Evolutionary conservation across 2,797 vertebrate species (phyloP).

Genomic region (Tragopan temminckii): DNA sequence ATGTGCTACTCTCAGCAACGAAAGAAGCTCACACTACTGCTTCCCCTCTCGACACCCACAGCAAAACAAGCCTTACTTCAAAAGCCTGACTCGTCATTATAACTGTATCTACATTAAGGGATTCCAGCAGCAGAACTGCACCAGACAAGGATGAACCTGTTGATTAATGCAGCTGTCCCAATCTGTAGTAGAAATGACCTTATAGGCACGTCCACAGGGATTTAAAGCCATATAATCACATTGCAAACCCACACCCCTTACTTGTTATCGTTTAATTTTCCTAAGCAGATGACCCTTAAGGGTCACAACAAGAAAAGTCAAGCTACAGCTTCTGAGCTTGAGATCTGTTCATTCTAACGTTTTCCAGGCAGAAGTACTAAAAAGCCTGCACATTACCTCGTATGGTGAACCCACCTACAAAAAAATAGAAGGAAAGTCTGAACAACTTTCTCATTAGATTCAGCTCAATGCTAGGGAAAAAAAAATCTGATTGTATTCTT

Average conservation of each 20-base stretch:
- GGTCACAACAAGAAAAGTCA: neutral
- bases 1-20: neutral
- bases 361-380: neutral
- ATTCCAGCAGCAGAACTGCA: neutral
- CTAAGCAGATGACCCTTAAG: constrained; percentile 10
- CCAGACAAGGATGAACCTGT: neutral
- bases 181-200: constrained; percentile 21
- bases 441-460: neutral
- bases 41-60: neutral
- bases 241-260: constrained; percentile 25
- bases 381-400: neutral
- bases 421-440: neutral
- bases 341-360: neutral
- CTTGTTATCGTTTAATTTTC: constrained; percentile 40
- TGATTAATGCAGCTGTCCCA: constrained; percentile 50
- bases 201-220: neutral
- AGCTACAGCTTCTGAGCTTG: neutral
- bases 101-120: neutral
- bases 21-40: neutral
- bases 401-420: neutral
- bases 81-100: neutral
- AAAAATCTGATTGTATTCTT: too few relatives aligned
- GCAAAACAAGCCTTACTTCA: neutral
- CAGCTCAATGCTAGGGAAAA: neutral
- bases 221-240: constrained; percentile 25